Conservation (phyloP, 1,140 invertebrate genomes). For the Drosophila murphyi region DNA sequence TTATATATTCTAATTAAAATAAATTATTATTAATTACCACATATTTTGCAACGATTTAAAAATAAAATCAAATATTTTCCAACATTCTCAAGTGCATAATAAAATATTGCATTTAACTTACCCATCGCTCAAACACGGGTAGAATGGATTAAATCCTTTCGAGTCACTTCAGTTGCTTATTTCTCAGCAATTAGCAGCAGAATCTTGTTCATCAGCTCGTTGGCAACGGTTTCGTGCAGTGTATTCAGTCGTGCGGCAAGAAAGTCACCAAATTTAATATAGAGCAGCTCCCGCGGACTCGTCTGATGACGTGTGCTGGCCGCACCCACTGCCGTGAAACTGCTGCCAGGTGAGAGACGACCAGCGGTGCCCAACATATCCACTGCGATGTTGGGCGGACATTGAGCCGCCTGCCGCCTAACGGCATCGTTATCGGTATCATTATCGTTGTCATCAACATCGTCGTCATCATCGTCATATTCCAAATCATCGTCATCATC, state of each 20-base stretch:
- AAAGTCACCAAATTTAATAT: conserved; percentile 79
- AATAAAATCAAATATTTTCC: too few relatives aligned
- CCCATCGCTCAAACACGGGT: background rate
- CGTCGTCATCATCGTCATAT: conserved; percentile 56
- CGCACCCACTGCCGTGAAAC: conserved; percentile 37
- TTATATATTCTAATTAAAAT: too few relatives aligned
- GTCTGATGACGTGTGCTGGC: conserved; percentile 34
- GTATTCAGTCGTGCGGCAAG: conserved; percentile 79
- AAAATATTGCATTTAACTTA: background rate
- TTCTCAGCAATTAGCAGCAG: conserved; percentile 77
- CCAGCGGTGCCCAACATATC: conserved; percentile 54
- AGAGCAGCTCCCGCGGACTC: conserved; percentile 68
- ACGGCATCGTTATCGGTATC: conserved; percentile 7
- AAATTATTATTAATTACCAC: too few relatives aligned
- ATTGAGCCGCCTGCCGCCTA: background rate
- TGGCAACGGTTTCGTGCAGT: conserved; percentile 73
- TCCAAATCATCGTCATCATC: conserved; percentile 56
- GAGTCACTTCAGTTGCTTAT: conserved; percentile 24
- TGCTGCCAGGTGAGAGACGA: conserved; percentile 56
- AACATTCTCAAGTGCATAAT: too few relatives aligned
- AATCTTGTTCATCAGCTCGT: conserved; percentile 81
- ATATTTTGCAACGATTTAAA: too few relatives aligned
- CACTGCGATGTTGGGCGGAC: conserved; percentile 47
- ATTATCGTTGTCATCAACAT: conserved; percentile 60
- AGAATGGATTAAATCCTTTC: conserved; percentile 15